Conservation (phyloP, 2,888 invertebrate species). For the Drosophila maculinotata region DNA sequence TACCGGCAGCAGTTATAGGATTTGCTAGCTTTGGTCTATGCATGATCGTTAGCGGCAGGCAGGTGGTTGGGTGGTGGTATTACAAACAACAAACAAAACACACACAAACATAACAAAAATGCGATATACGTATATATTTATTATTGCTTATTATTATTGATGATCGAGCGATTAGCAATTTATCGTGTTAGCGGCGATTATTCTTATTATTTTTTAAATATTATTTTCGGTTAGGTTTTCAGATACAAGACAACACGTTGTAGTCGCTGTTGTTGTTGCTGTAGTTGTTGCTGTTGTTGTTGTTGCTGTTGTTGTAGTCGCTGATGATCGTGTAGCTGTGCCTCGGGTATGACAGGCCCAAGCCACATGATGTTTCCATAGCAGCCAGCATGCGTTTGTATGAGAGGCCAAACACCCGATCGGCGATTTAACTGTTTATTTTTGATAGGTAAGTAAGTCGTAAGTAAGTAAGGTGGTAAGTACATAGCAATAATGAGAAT, state of each 20-base stretch:
- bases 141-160: constrained; percentile 37
- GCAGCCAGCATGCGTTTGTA: constrained; percentile 58
- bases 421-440: constrained; percentile 42
- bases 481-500: constrained; percentile 52
- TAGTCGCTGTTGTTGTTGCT: constrained; percentile 27
- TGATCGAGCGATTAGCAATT: constrained; percentile 40
- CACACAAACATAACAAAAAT: constrained; percentile 57
- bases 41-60: constrained; percentile 72
- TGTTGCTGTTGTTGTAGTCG: constrained; percentile 24
- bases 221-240: constrained; percentile 61
- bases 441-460: constrained; percentile 36
- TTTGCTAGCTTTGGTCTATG: constrained; percentile 77
- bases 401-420: constrained; percentile 30
- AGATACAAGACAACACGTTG: constrained; percentile 48
- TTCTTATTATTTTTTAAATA: constrained; percentile 13
- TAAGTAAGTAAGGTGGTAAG: constrained; percentile 39
- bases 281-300: constrained; percentile 27
- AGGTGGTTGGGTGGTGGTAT: constrained; percentile 50
- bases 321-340: constrained; percentile 23
- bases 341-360: constrained; percentile 43
- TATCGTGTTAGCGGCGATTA: constrained; percentile 55
- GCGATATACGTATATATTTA: constrained; percentile 37
- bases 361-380: constrained; percentile 68
- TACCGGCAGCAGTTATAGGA: constrained; percentile 77
- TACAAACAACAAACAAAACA: constrained; percentile 57